phyloP scores from a whole-genome alignment of 2,797 vertebrate genomes.

The Sebastolobus alascanus region DNA sequence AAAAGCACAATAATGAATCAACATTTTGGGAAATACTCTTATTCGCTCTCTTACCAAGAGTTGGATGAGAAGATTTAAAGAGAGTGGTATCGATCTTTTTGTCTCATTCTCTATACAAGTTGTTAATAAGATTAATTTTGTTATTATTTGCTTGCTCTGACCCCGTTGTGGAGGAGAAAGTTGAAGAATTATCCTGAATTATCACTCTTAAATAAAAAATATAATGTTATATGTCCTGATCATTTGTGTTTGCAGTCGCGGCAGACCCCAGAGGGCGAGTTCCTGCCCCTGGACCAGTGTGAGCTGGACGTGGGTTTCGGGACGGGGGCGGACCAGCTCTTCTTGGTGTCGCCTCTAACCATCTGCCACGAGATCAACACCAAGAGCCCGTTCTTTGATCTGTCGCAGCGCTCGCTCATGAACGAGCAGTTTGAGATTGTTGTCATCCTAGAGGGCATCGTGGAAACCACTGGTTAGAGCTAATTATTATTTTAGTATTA shows the following conservation, averaged over 20 bases:
- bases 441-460: conserved; percentile 93
- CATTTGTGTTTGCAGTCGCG: conserved; percentile 85
- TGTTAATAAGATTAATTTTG: not conserved
- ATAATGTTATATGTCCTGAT: conserved; percentile 1
- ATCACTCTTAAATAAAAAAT: not conserved
- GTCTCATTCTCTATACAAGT: not conserved
- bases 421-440: conserved; percentile 94
- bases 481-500: not conserved
- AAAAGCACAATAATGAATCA: not conserved
- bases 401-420: conserved; percentile 90
- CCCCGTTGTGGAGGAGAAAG: not conserved
- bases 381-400: conserved; percentile 91
- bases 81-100: not conserved
- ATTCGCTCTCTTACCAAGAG: not conserved
- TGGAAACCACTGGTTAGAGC: conserved; percentile 91
- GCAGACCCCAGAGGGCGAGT: conserved; percentile 93
- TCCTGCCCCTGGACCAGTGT: conserved; percentile 92
- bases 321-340: conserved; percentile 93
- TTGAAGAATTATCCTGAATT: not conserved
- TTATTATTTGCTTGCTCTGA: not conserved
- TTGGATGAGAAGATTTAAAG: not conserved
- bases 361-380: conserved; percentile 93
- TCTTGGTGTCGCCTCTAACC: conserved; percentile 92
- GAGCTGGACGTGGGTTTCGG: conserved; percentile 94
- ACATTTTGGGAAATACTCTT: not conserved